Conservation (phyloP, 2,113 vertebrate species). For the Meles meles region DNA sequence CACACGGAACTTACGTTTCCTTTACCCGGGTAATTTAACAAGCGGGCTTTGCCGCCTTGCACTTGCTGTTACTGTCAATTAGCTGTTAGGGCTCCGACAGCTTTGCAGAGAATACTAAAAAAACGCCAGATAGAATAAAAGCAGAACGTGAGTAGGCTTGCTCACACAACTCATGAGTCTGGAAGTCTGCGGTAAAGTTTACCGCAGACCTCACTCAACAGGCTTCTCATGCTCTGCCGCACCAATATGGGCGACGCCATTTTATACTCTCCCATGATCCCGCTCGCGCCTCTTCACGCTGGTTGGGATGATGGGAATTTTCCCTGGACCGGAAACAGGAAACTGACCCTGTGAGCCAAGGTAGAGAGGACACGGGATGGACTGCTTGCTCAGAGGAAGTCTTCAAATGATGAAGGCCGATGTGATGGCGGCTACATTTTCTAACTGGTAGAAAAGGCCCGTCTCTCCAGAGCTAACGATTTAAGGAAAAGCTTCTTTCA, state of each 20-base stretch:
- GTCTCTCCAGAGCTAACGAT: background rate
- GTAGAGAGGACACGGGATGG: background rate
- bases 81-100: background rate
- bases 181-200: background rate
- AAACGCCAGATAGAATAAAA: background rate
- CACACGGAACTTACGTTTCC: rapidly evolving
- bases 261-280: background rate
- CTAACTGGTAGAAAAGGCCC: background rate
- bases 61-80: background rate
- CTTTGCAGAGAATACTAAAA: background rate
- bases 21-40: background rate
- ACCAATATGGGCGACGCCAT: rapidly evolving
- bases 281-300: background rate
- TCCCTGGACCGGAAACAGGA: background rate
- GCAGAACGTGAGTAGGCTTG: background rate
- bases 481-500: conserved; percentile 14
- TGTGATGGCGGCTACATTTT: background rate
- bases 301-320: background rate
- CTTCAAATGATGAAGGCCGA: conserved; percentile 13
- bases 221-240: background rate
- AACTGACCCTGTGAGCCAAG: background rate
- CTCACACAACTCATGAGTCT: background rate
- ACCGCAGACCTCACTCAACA: background rate
- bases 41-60: background rate
- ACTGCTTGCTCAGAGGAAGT: background rate